phyloP scores from a whole-genome alignment of 53 echinoderm and acorn worm genomes.

The Antedon mediterranea region DNA sequence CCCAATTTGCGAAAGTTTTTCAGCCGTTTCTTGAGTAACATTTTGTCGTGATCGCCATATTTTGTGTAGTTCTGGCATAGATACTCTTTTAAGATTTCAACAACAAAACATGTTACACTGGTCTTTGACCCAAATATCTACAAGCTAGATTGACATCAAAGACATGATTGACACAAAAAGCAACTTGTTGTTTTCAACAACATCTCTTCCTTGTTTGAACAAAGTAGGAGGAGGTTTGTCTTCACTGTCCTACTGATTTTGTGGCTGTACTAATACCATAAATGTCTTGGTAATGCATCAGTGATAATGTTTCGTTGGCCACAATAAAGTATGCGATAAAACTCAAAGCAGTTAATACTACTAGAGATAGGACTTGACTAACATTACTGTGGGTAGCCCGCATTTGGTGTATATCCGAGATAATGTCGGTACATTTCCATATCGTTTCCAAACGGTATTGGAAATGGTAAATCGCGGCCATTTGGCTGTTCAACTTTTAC shows the following conservation, averaged over 20 bases:
- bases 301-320: too few relatives aligned
- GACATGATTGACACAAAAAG: background rate
- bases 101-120: background rate
- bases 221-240: too few relatives aligned
- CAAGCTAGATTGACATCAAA: background rate
- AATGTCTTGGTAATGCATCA: too few relatives aligned
- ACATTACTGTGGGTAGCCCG: background rate
- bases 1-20: too few relatives aligned
- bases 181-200: background rate
- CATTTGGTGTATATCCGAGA: background rate
- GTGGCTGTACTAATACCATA: too few relatives aligned
- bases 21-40: too few relatives aligned
- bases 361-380: background rate
- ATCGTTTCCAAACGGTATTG: background rate
- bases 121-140: slow-evolving; percentile 1
- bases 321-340: background rate
- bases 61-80: too few relatives aligned
- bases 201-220: too few relatives aligned
- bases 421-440: background rate
- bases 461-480: background rate
- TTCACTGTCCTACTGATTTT: too few relatives aligned
- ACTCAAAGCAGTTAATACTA: background rate
- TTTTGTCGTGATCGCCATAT: too few relatives aligned
- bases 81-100: too few relatives aligned
- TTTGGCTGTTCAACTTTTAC: background rate